Percentiles rank a stretch among this genome's conserved stretches.
These are phyloP conservation scores for Saiga tatarica DNA, from an alignment of 2,113 vertebrate species.

Conservation along the genomic window DNA sequence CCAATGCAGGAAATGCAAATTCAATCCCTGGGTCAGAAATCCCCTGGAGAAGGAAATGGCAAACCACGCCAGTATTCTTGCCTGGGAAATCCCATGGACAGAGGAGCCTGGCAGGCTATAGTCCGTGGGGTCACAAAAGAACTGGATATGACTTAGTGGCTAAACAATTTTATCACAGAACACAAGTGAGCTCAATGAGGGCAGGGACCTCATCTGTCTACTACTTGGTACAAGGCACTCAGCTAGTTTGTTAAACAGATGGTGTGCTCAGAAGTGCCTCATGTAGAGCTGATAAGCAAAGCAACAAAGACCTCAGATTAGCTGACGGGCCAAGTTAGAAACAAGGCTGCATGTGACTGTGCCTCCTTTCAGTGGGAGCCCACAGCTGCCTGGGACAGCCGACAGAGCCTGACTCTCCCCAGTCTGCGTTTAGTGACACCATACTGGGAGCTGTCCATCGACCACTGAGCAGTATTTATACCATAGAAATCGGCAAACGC, in stretches of 20 bases:
- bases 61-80: neutral
- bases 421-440: neutral
- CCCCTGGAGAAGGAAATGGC: neutral
- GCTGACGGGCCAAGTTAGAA: neutral
- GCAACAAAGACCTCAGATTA: neutral
- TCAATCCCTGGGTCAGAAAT: neutral
- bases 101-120: neutral
- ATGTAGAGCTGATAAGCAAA: neutral
- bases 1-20: neutral
- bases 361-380: neutral
- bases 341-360: neutral
- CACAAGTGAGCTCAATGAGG: neutral
- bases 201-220: neutral
- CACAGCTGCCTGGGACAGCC: neutral
- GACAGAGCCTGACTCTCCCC: neutral
- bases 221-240: neutral
- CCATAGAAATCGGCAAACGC: neutral
- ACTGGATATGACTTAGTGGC: neutral
- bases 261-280: neutral
- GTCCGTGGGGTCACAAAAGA: neutral
- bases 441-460: rapidly evolving
- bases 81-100: neutral
- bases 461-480: neutral
- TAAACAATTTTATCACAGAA: neutral
- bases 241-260: neutral